Base-by-base conservation (phyloP, 2,888 invertebrate genomes). In the Stegophylla sp. region DNA sequence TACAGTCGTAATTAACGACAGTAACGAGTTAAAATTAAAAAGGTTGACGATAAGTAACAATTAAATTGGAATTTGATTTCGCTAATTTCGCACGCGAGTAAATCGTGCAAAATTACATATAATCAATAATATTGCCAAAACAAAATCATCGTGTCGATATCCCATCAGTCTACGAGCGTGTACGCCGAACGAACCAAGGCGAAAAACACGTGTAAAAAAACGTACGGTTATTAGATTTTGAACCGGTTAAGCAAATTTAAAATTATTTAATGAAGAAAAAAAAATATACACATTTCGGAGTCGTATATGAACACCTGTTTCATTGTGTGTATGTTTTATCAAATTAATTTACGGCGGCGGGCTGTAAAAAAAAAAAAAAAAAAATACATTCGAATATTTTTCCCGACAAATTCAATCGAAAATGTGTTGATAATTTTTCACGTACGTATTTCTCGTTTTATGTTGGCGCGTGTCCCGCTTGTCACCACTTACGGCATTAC, bases 401-500 rank as follows among this genome's bases (percentile, higher is more conserved):
- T 56, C 3, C n/a, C n/a, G n/a, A n/a, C 20, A 23, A 56, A 20
- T 56, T 56, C 20, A 43, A 34, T 34, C 26, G 3, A 72, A 72
- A 71, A 17, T 41, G 41, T 10, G 23, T 69, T 26, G 10, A 48
- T 28, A 20, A 34, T 26, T 43, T 43, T 43, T 45, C 59, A 61
- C 15, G 20, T 61, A 34, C 45, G 34, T 63, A 63, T 75, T 74
- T 64, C 48, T 23, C 51, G 23, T 48, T 41, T 63, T 64, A 63
- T 64, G 48, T 75, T 75, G 63, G 74, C 48, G 51, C 74, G 48
- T 61, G 61, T 73, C 26, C 51, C 45, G 48, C 23, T 28, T 20
- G 48, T 20, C 48, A 74, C 48, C 48, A 23, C 63, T 34, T 28
- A 34, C 61, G 45, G 20, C n/a, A n/a, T n/a, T n/a, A n/a, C 20